Conservation (phyloP, 1,140 invertebrate species). For the Drosophila lowei region DNA sequence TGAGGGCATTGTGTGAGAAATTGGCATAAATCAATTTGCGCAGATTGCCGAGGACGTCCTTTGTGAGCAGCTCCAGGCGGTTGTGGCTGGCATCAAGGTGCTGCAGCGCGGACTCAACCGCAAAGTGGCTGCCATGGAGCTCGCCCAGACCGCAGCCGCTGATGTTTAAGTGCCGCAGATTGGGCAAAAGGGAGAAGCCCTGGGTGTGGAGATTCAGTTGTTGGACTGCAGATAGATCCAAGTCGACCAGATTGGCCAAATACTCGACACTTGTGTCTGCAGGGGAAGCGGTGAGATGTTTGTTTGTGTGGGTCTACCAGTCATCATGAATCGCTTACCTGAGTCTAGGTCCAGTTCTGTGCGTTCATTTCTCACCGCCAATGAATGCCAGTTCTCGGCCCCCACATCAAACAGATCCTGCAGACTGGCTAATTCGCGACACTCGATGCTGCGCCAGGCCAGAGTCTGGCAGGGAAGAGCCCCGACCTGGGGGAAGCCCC, state of each 20-base stretch:
- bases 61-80: conserved; percentile 45
- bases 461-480: conserved; percentile 44
- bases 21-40: conserved; percentile 64
- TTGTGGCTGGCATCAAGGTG: conserved; percentile 72
- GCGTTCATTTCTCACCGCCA: conserved; percentile 44
- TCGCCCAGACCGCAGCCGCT: conserved; percentile 44
- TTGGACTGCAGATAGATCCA: conserved; percentile 49
- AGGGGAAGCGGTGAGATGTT: not conserved
- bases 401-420: conserved; percentile 39
- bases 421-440: conserved; percentile 50
- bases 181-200: conserved; percentile 54
- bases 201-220: conserved; percentile 38
- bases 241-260: conserved; percentile 28
- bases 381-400: conserved; percentile 38
- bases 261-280: conserved; percentile 17
- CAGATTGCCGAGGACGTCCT: conserved; percentile 49
- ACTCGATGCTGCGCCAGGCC: conserved; percentile 55
- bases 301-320: not conserved
- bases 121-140: conserved; percentile 51
- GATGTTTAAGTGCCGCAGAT: conserved; percentile 60
- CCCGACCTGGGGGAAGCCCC: conserved; percentile 1
- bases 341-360: conserved; percentile 41
- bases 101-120: conserved; percentile 45
- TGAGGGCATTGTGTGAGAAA: conserved; percentile 68
- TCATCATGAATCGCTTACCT: not conserved